Percentiles rank a stretch among this genome's conserved stretches.
Conservation (phyloP, 2,797 vertebrate genomes). For the Selene dorsalis region DNA sequence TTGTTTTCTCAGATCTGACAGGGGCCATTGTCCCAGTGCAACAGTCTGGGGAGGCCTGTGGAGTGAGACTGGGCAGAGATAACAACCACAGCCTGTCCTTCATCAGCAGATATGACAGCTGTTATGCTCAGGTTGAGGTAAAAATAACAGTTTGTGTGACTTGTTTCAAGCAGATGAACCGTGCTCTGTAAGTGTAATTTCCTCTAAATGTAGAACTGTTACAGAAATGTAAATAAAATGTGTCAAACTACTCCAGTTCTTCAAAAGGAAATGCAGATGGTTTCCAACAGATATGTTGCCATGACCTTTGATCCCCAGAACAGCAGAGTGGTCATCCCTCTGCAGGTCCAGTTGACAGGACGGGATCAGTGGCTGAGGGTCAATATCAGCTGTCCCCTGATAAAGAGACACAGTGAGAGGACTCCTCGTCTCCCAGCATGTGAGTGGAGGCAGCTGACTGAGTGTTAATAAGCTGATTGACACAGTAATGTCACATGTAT, state of each 20-base stretch:
- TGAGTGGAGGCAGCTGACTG: constrained; percentile 55
- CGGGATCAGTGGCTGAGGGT: constrained; percentile 71
- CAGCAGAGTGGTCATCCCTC: constrained; percentile 61
- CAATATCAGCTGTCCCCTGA: constrained; percentile 79
- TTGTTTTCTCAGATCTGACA: constrained; percentile 45
- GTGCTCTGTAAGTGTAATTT: too few species aligned
- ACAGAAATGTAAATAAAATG: too few species aligned
- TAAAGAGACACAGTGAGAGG: constrained; percentile 39
- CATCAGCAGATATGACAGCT: constrained; percentile 78
- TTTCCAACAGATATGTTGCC: neutral
- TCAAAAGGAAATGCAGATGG: neutral
- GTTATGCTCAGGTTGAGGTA: constrained; percentile 73
- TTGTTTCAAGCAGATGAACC: neutral
- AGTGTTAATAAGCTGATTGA: neutral
- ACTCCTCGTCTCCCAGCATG: constrained; percentile 22
- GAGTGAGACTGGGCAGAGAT: constrained; percentile 55
- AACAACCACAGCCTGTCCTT: constrained; percentile 57
- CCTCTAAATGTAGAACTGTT: too few species aligned
- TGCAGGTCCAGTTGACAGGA: constrained; percentile 73
- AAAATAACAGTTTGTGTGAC: neutral
- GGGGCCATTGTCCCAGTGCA: constrained; percentile 54
- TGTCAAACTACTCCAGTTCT: too few species aligned
- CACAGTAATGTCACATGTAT: too few species aligned
- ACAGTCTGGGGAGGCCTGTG: constrained; percentile 62
- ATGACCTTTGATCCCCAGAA: constrained; percentile 57